Evolutionary conservation across 1,140 invertebrate genomes (phyloP), one percentile per base, ranked within the genome.

Genomic region (Globodera ellingtonae): DNA sequence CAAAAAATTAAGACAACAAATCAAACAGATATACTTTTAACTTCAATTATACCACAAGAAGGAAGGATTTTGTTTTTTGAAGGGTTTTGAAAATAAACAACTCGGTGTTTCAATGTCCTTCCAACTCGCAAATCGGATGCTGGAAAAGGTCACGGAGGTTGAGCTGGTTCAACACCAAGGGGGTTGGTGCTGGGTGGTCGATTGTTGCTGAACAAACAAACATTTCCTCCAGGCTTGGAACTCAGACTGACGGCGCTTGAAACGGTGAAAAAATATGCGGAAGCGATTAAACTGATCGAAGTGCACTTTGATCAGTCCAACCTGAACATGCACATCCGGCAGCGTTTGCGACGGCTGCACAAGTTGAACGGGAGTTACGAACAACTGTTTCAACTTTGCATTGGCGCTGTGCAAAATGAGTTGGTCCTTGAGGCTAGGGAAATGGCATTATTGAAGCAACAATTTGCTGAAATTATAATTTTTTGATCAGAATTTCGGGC

Each of bases 91-190:
- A n/a, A 46, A 84, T 56, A 50, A 71, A 18, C 65, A 83, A 75
- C 72, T 84, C 18, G 89, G 90, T 0, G 86, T 86, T 79, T 92
- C 90, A 79, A 92, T 95, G 75, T 92, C 93, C 47, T 91, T 97
- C 59, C 92, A 94, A 18, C 90, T 98, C 72, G 95, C 95, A n/a
- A 94, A 92, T 81, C 89, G 91, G 83, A 92, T 94, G 93, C 92
- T 93, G 46, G 92, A 94, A 85, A 98, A 97, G 90, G 93, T 95
- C 9, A n/a, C 48, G 47, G 56, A 59, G 15, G 47, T 46, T n/a
- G 50, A 82, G 44, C 44, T 66, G 21, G 47, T 59, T 46, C 75
- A 77, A 21, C 44, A 46, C 47, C 67, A 81, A 4, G 80, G 80
- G 50, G 72, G 56, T 79, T 47, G 15, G 13, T 79, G 35, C 9